phyloP scores from a whole-genome alignment of 2,797 vertebrate genomes.

The Todus mexicanus region DNA sequence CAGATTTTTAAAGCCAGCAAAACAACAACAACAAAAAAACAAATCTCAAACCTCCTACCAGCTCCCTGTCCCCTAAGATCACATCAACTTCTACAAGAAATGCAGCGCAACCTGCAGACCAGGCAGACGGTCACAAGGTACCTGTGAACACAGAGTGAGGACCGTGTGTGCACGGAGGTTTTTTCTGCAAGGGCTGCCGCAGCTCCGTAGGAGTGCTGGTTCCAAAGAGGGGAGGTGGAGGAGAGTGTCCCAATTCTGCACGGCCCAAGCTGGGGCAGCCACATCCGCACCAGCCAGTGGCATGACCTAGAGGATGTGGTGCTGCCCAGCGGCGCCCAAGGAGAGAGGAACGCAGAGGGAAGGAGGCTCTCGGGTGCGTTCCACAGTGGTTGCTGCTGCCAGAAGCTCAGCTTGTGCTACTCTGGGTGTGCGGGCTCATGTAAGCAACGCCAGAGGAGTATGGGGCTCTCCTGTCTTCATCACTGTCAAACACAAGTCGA shows the following conservation, averaged over 20 bases:
- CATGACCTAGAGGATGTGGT: background rate
- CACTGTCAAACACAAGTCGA: background rate
- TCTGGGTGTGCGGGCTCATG: background rate
- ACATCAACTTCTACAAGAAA: background rate
- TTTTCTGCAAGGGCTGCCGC: background rate
- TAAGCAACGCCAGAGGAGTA: background rate
- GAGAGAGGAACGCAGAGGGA: background rate
- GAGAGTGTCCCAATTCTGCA: background rate
- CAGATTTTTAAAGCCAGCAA: background rate
- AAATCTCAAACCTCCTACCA: background rate
- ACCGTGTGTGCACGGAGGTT: too few species aligned
- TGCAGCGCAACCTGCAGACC: background rate
- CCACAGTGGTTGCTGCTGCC: background rate
- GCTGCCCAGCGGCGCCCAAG: background rate
- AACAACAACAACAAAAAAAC: background rate
- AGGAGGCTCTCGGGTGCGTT: accelerated
- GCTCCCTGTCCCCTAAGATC: background rate
- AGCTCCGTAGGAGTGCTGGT: background rate
- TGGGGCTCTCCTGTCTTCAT: background rate
- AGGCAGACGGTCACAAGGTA: background rate
- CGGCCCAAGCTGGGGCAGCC: background rate
- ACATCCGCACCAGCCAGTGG: background rate
- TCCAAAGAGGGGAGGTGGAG: background rate
- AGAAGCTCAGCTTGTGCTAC: background rate
- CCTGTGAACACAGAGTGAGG: too few species aligned